Base-by-base conservation (phyloP, 2,797 vertebrate genomes). In the Vireo griseus region DNA sequence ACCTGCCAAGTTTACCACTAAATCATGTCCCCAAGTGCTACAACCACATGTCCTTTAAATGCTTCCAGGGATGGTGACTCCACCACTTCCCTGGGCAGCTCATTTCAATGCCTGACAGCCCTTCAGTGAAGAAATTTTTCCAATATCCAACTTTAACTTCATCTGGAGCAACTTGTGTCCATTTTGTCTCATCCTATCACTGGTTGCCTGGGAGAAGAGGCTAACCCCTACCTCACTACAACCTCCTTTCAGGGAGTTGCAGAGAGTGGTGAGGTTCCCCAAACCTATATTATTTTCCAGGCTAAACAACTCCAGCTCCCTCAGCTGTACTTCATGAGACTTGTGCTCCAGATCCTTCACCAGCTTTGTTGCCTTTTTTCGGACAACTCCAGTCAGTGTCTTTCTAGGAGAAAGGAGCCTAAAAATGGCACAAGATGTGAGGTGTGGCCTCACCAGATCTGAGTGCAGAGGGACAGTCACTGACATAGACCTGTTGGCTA, bases 151-250 rank as follows among this genome's bases (percentile, higher is more conserved):
- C 2, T 4, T 47, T 77, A 58, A 58, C 5, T 21, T 84, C 31
- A 59, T 66, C 45, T 52, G 52, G 26, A 90, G 18, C 15, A 40
- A 63, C 10, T 40, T 62, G 18, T 31, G 16, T 48, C 62, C 69
- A n/a, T 81, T 59, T 59, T 6, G 15, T 67, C 47, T 54, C 2
- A 0, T 48, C 10, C 7, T 54, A 3, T 35, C 1, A 0, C 7
- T 74, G 42, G 17, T 55, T 61, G 55, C 16, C 5, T 33, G 29
- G 11, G 26, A 75, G 35, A n/a, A 48, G 40, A 48, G 26, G 22
- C 26, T 48, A n/a, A 37, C 2, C 6, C 16, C 13, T 24, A 24
- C 35, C 18, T 75, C 10, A 3, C 13, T 37, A 10, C 14, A 16
- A 19, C 22, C 50, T 44, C 18, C 10, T n/a, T 50, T 50, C 37